Conservation (phyloP, 1,140 invertebrate species). For the Plodia interpunctella region DNA sequence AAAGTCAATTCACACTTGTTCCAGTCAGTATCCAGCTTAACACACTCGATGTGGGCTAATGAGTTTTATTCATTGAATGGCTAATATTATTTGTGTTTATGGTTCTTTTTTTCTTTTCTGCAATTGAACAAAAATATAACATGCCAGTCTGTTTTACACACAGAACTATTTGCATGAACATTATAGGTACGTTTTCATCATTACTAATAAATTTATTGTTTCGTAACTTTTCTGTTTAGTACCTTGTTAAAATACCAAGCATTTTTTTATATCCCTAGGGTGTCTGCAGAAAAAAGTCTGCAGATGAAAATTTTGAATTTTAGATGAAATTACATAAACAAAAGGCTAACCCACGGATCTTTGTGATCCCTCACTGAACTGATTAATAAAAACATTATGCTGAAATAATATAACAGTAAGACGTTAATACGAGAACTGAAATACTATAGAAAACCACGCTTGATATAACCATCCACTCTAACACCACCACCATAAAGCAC, state of each 20-base stretch:
- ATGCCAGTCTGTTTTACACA: too few species aligned
- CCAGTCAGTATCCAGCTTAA: neutral
- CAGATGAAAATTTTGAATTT: neutral
- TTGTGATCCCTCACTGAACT: neutral
- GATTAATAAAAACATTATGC: conserved; percentile 3
- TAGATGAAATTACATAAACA: neutral
- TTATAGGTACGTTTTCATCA: too few species aligned
- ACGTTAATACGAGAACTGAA: neutral
- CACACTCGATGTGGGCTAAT: neutral
- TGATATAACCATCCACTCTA: conserved; percentile 5
- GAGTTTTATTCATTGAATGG: neutral
- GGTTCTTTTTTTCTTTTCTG: too few species aligned
- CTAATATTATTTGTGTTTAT: too few species aligned
- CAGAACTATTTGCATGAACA: too few species aligned
- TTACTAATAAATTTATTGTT: too few species aligned
- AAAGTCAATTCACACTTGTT: neutral
- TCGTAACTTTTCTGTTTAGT: too few species aligned
- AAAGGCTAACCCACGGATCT: neutral
- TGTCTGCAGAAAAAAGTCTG: too few species aligned
- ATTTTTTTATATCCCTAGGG: too few species aligned
- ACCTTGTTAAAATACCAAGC: too few species aligned
- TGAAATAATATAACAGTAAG: neutral
- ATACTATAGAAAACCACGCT: neutral
- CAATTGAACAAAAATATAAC: too few species aligned
- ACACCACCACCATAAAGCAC: conserved; percentile 11